Evolutionary conservation across 2,888 invertebrate genomes (phyloP).

Genomic region (Teinopalpus imperialis): DNA sequence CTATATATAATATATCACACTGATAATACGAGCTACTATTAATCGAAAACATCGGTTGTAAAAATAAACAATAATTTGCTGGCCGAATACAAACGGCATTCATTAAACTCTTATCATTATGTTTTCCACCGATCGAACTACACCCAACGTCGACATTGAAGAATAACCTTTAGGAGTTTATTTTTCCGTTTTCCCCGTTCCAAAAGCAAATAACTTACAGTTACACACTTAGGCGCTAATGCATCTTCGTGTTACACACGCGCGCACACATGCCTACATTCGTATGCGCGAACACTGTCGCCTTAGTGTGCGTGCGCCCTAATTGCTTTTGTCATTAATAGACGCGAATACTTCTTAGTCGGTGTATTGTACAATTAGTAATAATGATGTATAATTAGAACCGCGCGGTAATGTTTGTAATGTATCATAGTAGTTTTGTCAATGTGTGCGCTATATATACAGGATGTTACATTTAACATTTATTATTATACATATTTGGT

Average conservation of each 20-base stretch:
- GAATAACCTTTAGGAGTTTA: conserved; percentile 18
- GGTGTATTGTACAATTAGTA: conserved; percentile 77
- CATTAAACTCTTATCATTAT: conserved; percentile 17
- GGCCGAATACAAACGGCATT: conserved; percentile 7
- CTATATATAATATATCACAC: no score
- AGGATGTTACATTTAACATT: conserved; percentile 11
- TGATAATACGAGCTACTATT: no score
- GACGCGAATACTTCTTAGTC: conserved; percentile 79
- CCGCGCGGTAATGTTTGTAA: conserved; percentile 43
- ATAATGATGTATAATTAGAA: conserved; percentile 79
- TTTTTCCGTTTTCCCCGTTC: conserved; percentile 24
- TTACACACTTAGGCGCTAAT: conserved; percentile 28
- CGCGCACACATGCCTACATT: conserved; percentile 18
- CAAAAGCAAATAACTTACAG: conserved; percentile 22
- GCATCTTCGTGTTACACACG: conserved; percentile 26
- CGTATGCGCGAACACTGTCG: conserved; percentile 3
- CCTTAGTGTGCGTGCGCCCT: conserved; percentile 64
- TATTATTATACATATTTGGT: background rate
- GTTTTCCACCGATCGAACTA: conserved; percentile 15
- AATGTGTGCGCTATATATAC: conserved; percentile 33
- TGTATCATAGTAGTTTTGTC: conserved; percentile 42
- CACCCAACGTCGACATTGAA: conserved; percentile 14
- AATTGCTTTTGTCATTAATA: conserved; percentile 82
- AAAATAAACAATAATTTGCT: conserved; percentile 4
- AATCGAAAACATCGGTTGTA: background rate